These are phyloP conservation scores for Thunnus thynnus DNA, from an alignment of 2,113 vertebrate species.

Conservation along the genomic window DNA sequence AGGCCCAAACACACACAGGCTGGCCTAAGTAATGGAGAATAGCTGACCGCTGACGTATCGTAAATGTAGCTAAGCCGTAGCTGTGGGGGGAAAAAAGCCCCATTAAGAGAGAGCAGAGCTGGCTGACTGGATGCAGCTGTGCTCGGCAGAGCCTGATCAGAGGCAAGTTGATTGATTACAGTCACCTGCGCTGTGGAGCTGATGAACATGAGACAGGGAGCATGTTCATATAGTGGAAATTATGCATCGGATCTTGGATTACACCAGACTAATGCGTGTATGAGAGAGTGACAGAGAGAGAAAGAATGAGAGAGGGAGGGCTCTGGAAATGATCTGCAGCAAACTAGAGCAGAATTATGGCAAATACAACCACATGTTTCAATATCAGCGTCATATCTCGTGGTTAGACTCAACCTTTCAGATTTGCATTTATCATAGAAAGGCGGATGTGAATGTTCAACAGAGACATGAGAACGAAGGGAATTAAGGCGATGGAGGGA, in stretches of 20 bases:
- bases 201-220: constrained; percentile 15
- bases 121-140: constrained; percentile 74
- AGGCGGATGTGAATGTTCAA: constrained; percentile 7
- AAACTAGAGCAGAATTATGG: background rate
- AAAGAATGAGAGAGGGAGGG: constrained; percentile 6
- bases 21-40: constrained; percentile 49
- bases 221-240: constrained; percentile 24
- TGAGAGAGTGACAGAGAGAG: background rate
- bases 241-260: constrained; percentile 27
- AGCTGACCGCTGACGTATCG: constrained; percentile 68
- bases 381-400: constrained; percentile 37
- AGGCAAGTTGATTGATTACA: constrained; percentile 61
- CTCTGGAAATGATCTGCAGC: constrained; percentile 35
- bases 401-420: constrained; percentile 11
- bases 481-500: background rate
- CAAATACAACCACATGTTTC: constrained; percentile 30
- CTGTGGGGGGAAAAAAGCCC: constrained; percentile 4
- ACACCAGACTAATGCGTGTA: constrained; percentile 16
- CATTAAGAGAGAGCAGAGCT: constrained; percentile 54
- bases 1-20: constrained; percentile 25
- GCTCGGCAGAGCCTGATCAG: constrained; percentile 26
- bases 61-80: constrained; percentile 57
- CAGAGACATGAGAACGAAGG: background rate
- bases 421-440: constrained; percentile 28
- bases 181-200: constrained; percentile 51